Conservation (phyloP, 2,113 vertebrate genomes). For the Struthio camelus region DNA sequence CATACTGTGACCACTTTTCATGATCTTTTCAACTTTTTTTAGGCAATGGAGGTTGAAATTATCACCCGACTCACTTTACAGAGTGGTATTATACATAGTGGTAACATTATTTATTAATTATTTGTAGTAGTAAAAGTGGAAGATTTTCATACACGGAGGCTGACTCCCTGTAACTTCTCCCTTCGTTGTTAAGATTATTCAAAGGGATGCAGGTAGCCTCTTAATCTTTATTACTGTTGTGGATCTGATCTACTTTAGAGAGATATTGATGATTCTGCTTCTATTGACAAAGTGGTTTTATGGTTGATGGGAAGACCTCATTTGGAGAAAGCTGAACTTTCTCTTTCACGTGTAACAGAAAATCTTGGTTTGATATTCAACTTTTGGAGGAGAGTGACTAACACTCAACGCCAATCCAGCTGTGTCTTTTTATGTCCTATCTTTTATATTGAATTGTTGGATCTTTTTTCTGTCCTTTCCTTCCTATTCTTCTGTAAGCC, state of each 20-base stretch:
- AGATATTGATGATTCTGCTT: background rate
- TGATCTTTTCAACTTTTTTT: background rate
- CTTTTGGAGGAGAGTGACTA: background rate
- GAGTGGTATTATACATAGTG: background rate
- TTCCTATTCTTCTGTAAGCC: background rate
- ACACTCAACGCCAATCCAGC: background rate
- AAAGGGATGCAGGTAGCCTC: background rate
- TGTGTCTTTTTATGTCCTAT: background rate
- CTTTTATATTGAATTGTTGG: background rate
- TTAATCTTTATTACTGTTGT: background rate
- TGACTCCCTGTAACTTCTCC: background rate
- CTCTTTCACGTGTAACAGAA: background rate
- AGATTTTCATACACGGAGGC: background rate
- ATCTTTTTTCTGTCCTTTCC: background rate
- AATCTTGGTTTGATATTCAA: background rate
- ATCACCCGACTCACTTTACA: background rate
- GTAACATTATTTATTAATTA: background rate
- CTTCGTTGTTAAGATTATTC: background rate
- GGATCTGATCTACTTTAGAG: background rate
- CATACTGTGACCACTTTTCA: background rate
- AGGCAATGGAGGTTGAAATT: background rate
- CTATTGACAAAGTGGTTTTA: background rate
- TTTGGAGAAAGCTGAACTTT: background rate
- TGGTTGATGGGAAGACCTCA: background rate
- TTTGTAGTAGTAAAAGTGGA: background rate